A percentile compares a stretch with the other conserved stretches of the same genome.
Conservation (phyloP, 1,140 invertebrate genomes). For the Brachionus calyciflorus region DNA sequence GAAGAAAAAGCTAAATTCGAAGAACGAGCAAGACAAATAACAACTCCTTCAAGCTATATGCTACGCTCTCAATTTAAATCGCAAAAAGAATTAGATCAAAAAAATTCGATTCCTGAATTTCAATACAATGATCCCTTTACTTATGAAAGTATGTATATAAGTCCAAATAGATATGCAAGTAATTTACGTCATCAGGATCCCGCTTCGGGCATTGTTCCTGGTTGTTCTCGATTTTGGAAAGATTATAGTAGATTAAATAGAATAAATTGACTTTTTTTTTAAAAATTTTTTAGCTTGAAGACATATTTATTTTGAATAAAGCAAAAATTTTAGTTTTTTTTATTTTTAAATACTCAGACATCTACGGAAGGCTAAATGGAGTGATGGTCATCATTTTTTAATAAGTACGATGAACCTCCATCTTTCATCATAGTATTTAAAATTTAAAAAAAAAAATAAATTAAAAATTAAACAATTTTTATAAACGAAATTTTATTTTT, state of each 20-base stretch:
- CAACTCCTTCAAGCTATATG: constrained; percentile 8
- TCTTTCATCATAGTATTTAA: constrained; percentile 47
- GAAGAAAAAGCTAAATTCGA: constrained; percentile 32
- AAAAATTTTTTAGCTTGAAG: too few relatives aligned
- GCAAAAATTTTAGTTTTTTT: neutral
- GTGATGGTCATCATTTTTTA: constrained; percentile 35
- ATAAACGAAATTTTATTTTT: too few relatives aligned
- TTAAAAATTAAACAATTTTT: neutral
- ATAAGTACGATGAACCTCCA: constrained; percentile 41
- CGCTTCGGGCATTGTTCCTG: constrained; percentile 6
- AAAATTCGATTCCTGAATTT: neutral
- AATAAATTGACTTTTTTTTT: too few relatives aligned
- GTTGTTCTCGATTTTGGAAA: constrained; percentile 28
- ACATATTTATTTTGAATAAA: neutral
- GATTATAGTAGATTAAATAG: neutral
- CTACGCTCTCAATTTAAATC: constrained; percentile 1
- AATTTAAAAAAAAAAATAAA: neutral
- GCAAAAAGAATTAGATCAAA: neutral
- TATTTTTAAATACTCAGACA: constrained; percentile 44
- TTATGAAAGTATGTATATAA: constrained; percentile 36
- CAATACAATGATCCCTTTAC: constrained; percentile 37
- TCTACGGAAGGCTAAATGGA: constrained; percentile 48
- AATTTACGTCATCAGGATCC: constrained; percentile 32
- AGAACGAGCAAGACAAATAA: constrained; percentile 26
- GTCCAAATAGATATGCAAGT: neutral